A percentile compares a stretch with the other conserved stretches of the same genome.
phyloP scores from a whole-genome alignment of 23 tunicate genomes.

The Styela clava region DNA sequence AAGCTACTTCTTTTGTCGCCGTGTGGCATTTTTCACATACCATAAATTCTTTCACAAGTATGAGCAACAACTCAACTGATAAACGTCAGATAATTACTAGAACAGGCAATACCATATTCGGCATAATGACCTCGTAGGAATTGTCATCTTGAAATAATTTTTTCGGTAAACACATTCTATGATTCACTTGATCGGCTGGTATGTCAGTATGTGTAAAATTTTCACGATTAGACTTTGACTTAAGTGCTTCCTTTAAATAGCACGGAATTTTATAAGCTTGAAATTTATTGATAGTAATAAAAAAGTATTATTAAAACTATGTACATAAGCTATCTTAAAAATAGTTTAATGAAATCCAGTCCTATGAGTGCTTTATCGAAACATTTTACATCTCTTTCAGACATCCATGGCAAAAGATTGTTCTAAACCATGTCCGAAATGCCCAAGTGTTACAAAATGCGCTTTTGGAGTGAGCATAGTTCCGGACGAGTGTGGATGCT shows the following conservation, averaged over 20 bases:
- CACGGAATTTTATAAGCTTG: too few species aligned
- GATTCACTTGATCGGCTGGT: too few species aligned
- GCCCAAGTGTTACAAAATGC: slow-evolving; percentile 36
- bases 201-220: too few species aligned
- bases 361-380: too few species aligned
- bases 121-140: background rate
- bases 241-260: too few species aligned
- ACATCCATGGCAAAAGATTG: background rate
- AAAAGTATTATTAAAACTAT: too few species aligned
- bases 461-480: slow-evolving; percentile 58
- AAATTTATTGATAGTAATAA: too few species aligned
- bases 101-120: too few species aligned
- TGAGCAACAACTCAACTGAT: background rate
- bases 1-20: background rate
- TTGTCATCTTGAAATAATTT: background rate
- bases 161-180: background rate
- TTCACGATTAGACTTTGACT: too few species aligned
- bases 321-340: too few species aligned
- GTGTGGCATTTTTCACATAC: background rate
- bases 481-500: slow-evolving; percentile 76
- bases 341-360: too few species aligned
- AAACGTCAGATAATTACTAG: background rate
- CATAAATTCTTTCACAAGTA: background rate
- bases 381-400: too few species aligned
- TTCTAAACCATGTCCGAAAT: slow-evolving; percentile 23